These are phyloP conservation scores for Morpho helenor DNA, from an alignment of 2,888 invertebrate genomes.

Conservation along the genomic window DNA sequence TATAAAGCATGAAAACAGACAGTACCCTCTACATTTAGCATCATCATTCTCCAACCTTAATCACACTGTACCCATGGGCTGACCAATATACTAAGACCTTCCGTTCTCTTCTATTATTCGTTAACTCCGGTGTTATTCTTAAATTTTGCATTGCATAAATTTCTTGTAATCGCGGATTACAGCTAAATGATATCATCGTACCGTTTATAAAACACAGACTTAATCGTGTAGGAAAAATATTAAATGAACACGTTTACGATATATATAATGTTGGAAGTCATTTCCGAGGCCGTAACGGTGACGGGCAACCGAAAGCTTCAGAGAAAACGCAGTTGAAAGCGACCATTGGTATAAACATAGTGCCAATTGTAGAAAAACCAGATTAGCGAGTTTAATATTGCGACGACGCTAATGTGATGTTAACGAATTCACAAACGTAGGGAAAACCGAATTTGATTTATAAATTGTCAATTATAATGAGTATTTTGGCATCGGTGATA, in stretches of 20 bases:
- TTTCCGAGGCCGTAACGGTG: no score
- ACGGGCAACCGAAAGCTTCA: slow-evolving; percentile 49
- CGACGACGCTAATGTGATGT: slow-evolving; percentile 34
- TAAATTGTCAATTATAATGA: not conserved
- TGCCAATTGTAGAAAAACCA: slow-evolving; percentile 33
- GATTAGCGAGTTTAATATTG: slow-evolving; percentile 26
- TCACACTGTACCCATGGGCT: no score
- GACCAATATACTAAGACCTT: no score
- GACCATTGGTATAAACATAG: slow-evolving; percentile 27
- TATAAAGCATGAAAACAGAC: no score
- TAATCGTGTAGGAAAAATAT: not conserved
- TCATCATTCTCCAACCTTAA: no score
- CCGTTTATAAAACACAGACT: not conserved
- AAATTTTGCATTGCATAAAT: no score
- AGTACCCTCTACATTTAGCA: no score
- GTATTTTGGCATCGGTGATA: slow-evolving; percentile 5
- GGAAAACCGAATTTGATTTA: slow-evolving; percentile 36
- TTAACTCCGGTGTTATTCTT: no score
- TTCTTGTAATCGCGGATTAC: no score
- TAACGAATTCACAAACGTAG: slow-evolving; percentile 40
- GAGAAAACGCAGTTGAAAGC: slow-evolving; percentile 39
- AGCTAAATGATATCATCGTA: no score
- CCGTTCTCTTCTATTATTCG: no score
- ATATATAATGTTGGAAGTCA: no score
- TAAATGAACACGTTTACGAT: not conserved